These are phyloP conservation scores for Scatophagus argus DNA, from an alignment of 2,113 vertebrate species.

Conservation along the genomic window DNA sequence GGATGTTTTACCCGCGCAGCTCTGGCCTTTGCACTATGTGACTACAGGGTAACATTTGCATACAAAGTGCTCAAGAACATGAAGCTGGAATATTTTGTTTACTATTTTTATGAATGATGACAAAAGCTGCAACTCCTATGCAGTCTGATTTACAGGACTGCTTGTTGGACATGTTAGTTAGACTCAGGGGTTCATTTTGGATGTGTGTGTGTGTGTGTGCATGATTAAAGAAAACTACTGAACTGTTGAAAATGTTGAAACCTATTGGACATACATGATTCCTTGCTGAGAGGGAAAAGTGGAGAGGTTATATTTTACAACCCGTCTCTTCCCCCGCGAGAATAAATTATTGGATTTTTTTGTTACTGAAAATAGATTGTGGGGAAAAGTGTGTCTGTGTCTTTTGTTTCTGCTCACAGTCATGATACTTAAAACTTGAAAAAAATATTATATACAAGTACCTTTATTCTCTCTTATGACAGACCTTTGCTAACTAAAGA, in stretches of 20 bases:
- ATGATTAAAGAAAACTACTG: conserved; percentile 14
- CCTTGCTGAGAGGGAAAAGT: neutral
- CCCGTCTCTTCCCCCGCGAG: conserved; percentile 6
- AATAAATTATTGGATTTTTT: conserved; percentile 67
- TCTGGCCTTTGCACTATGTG: conserved; percentile 76
- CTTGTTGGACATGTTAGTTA: conserved; percentile 13
- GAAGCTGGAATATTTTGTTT: neutral
- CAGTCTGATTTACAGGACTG: neutral
- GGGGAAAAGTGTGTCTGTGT: neutral
- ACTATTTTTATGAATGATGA: conserved; percentile 4
- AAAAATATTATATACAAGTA: neutral
- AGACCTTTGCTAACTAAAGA: neutral
- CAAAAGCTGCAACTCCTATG: neutral
- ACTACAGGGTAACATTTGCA: conserved; percentile 60
- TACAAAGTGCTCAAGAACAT: neutral
- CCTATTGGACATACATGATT: neutral
- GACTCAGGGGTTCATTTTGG: conserved; percentile 43
- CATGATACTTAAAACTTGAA: neutral
- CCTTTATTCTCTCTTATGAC: neutral
- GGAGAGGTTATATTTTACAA: conserved; percentile 5
- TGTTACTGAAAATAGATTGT: conserved; percentile 35
- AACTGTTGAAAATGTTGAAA: neutral
- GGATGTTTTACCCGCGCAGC: neutral
- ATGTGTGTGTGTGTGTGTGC: neutral
- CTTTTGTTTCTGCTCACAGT: neutral